A percentile compares a stretch with the other conserved stretches of the same genome.
These are phyloP conservation scores for Helicorthomorpha holstii DNA, from an alignment of 1,140 invertebrate genomes.

Conservation along the genomic window DNA sequence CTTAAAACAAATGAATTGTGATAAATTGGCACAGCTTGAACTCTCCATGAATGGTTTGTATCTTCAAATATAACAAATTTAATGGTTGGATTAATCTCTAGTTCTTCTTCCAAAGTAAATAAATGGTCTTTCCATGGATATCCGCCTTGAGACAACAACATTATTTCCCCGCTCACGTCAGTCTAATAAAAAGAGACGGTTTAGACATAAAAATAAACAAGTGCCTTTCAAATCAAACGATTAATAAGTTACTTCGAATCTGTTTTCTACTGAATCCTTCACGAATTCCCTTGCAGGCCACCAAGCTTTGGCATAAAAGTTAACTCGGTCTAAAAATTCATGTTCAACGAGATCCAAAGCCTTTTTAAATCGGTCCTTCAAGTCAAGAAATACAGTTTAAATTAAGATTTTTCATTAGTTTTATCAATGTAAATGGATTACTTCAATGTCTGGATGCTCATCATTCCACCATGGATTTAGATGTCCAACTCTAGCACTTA, in stretches of 20 bases:
- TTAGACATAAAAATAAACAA: conserved; percentile 1
- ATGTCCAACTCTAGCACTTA: conserved; percentile 52
- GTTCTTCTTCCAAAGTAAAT: conserved; percentile 57
- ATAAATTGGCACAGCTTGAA: conserved; percentile 58
- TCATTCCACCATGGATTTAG: conserved; percentile 83
- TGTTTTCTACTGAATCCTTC: conserved; percentile 43
- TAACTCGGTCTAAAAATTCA: conserved; percentile 61
- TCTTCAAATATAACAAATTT: conserved; percentile 62
- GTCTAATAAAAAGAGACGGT: conserved; percentile 20
- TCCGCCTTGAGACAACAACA: conserved; percentile 38
- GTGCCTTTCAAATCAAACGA: not conserved
- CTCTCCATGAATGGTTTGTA: conserved; percentile 46
- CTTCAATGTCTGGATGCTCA: conserved; percentile 30
- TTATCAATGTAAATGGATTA: conserved; percentile 1
- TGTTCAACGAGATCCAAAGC: conserved; percentile 60
- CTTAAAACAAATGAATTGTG: conserved; percentile 57
- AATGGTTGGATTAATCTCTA: conserved; percentile 39
- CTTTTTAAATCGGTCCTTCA: conserved; percentile 38
- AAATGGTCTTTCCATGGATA: conserved; percentile 85
- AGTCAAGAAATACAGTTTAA: conserved; percentile 8
- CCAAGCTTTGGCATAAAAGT: conserved; percentile 55
- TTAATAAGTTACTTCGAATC: conserved; percentile 34
- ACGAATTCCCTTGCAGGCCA: conserved; percentile 62
- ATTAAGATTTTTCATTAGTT: conserved; percentile 6
- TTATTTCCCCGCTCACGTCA: conserved; percentile 56